These are phyloP conservation scores for Eulithis testata DNA, from an alignment of 2,888 invertebrate species.

Conservation along the genomic window DNA sequence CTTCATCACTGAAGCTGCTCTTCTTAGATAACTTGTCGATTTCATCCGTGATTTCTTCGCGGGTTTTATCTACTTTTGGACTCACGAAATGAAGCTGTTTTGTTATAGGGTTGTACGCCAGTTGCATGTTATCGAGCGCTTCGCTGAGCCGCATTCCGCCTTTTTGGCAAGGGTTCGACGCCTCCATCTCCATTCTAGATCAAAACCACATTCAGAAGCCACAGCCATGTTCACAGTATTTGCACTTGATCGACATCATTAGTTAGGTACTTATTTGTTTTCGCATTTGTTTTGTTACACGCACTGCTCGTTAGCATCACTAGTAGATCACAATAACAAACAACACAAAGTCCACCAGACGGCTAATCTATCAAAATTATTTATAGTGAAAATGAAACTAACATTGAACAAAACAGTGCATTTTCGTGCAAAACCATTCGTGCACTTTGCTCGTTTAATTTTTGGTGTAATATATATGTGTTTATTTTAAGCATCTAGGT, in stretches of 20 bases:
- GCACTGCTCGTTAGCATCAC: constrained; percentile 7
- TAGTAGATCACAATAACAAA: constrained; percentile 23
- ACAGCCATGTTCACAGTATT: constrained; percentile 61
- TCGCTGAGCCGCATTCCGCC: constrained; percentile 87
- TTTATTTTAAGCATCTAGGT: constrained; percentile 9
- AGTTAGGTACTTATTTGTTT: constrained; percentile 18
- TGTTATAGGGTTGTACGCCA: constrained; percentile 90
- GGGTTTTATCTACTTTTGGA: constrained; percentile 69
- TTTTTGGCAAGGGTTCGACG: constrained; percentile 71
- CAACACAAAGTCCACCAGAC: constrained; percentile 22
- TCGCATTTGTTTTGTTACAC: constrained; percentile 15
- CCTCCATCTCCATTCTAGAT: constrained; percentile 66
- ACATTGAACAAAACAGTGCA: constrained; percentile 23
- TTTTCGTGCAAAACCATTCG: constrained; percentile 1
- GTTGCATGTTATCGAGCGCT: constrained; percentile 89
- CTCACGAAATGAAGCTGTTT: constrained; percentile 88
- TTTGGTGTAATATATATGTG: constrained; percentile 9
- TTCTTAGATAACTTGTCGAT: constrained; percentile 78
- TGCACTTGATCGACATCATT: constrained; percentile 55
- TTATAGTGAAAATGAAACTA: constrained; percentile 27
- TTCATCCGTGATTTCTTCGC: constrained; percentile 65
- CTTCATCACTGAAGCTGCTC: constrained; percentile 82
- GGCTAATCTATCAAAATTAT: constrained; percentile 44
- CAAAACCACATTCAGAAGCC: constrained; percentile 52
- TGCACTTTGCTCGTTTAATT: not conserved